Evolutionary conservation across 1,140 invertebrate species (phyloP), one percentile per base, ranked within the genome.

Genomic region (Uloborus diversus): DNA sequence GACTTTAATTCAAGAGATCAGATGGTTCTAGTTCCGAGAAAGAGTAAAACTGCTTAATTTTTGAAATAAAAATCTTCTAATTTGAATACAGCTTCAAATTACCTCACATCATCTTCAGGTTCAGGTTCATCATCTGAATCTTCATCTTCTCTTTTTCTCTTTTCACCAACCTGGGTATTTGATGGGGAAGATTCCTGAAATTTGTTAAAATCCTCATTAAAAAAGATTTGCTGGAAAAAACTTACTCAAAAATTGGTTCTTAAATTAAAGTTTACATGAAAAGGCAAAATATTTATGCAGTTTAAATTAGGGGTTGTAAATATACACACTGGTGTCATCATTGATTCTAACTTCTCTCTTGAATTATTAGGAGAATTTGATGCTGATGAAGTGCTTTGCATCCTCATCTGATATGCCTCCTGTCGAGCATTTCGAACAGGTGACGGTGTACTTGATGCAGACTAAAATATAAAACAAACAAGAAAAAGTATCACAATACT

Each of bases 41-140:
- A n/a, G n/a, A n/a, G n/a, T n/a, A n/a, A n/a, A n/a, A n/a, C n/a
- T n/a, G n/a, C n/a, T n/a, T n/a, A n/a, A n/a, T n/a, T n/a, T n/a
- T n/a, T n/a, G n/a, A n/a, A n/a, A n/a, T n/a, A n/a, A n/a, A n/a
- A n/a, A n/a, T n/a, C n/a, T n/a, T n/a, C n/a, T n/a, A n/a, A n/a
- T n/a, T n/a, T n/a, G n/a, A n/a, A n/a, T n/a, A n/a, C n/a, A n/a
- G n/a, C n/a, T n/a, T n/a, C n/a, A n/a, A n/a, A n/a, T n/a, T 83
- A 87, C 86, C 84, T 90, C 25, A 99, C 96, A 88, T 98, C 95
- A 88, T 99, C 97, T 82, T 94, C 91, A 13, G 91, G 90, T 85
- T 95, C 92, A 69, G 92, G 91, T 76, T 96, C 93, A 53, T 93
- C 91, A 13, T 89, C 88, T 37, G 84, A 82, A 80, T 79, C 64